Evolutionary conservation across 2,888 invertebrate species (phyloP).

Genomic region (Philaethria dido): DNA sequence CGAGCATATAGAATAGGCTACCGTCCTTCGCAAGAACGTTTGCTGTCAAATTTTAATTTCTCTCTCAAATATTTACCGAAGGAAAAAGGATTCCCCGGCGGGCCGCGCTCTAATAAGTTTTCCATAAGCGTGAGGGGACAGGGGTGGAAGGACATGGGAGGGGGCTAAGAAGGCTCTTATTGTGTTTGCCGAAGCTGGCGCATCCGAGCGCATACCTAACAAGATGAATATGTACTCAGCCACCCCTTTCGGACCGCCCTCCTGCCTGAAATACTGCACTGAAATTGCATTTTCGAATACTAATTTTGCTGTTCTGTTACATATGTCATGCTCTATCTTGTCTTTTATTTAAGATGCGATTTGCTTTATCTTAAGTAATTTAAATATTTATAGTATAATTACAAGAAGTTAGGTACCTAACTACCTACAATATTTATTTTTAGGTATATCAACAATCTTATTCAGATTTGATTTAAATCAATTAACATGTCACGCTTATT

Average conservation of each 20-base stretch:
- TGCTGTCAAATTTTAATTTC: constrained; percentile 84
- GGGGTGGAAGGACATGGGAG: constrained; percentile 43
- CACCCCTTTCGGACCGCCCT: constrained; percentile 73
- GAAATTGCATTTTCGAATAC: constrained; percentile 82
- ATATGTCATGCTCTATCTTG: constrained; percentile 45
- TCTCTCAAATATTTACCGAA: constrained; percentile 83
- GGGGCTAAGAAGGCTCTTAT: constrained; percentile 75
- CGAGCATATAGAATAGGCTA: constrained; percentile 75
- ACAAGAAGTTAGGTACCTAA: background rate
- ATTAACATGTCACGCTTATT: background rate
- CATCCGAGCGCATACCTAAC: constrained; percentile 84
- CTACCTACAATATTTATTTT: background rate
- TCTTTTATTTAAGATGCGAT: constrained; percentile 44
- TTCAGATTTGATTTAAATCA: background rate
- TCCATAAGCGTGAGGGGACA: constrained; percentile 74
- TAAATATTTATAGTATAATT: constrained; percentile 12
- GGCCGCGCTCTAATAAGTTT: constrained; percentile 83
- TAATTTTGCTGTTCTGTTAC: constrained; percentile 70
- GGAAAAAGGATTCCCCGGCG: constrained; percentile 83
- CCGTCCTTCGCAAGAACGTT: constrained; percentile 73
- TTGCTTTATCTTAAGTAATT: constrained; percentile 39
- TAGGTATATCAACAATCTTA: background rate
- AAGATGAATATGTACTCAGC: constrained; percentile 81
- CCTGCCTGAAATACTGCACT: constrained; percentile 68
- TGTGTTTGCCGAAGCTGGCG: constrained; percentile 83